Evolutionary conservation across 2,888 invertebrate genomes (phyloP), one percentile per base, ranked within the genome.

Genomic region (Anarsia innoxiella): DNA sequence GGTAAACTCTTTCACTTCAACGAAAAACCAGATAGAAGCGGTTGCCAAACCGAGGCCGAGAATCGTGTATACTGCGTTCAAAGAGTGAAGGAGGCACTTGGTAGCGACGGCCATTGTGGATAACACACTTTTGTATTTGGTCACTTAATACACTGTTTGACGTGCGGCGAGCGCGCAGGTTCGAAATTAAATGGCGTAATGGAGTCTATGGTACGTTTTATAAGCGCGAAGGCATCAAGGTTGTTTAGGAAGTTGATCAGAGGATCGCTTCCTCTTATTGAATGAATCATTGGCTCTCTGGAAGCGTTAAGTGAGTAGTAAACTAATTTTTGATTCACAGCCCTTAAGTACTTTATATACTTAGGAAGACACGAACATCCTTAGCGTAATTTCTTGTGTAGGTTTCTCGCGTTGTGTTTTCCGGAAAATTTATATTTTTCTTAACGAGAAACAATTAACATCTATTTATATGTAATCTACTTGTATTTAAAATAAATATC

Each of bases 121-220:
- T 6, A 12, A 30, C n/a, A n/a, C n/a, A n/a, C n/a, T n/a, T n/a
- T n/a, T n/a, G n/a, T n/a, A n/a, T n/a, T n/a, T n/a, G n/a, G n/a
- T n/a, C n/a, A n/a, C n/a, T 10, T 28, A 19, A n/a, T 19, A 13
- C 4, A 13, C 41, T 27, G 25, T 27, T 19, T 26, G 19, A 36
- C 49, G 54, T 45, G 47, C 46, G 52, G 16, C 41, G 23, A 31
- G 37, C 45, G 39, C 49, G 40, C 41, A 27, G 35, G 41, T 40
- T 31, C 19, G 38, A 40, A 59, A 66, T 63, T 51, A 59, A 67
- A 67, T 67, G 66, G 66, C 66, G 67, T 64, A 39, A 37, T 31
- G 27, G 12, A 15, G 23, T 34, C 44, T 28, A 4, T 35, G 31
- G 29, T 41, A 39, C 39, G 49, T 53, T 59, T 53, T 65, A 61